Evolutionary conservation across 2,113 vertebrate genomes (phyloP).

Genomic region (Phaetusa simplex): DNA sequence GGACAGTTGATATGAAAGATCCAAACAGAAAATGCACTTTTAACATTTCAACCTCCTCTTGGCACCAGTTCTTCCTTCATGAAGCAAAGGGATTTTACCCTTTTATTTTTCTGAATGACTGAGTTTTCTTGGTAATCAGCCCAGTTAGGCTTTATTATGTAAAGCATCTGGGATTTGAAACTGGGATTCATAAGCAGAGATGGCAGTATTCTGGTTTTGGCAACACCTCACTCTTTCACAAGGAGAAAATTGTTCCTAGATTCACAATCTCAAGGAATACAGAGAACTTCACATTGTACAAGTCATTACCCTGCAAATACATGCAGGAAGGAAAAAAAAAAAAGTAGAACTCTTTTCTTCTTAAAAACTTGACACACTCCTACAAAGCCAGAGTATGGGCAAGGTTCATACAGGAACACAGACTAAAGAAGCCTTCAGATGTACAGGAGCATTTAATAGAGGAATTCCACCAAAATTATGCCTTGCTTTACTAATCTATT

Average conservation of each 20-base stretch:
- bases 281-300: not conserved
- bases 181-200: slow-evolving; percentile 68
- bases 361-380: not conserved
- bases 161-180: slow-evolving; percentile 68
- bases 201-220: slow-evolving; percentile 59
- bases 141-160: slow-evolving; percentile 69
- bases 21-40: slow-evolving; percentile 58
- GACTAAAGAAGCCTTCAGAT: not conserved
- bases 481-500: not conserved
- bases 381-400: not conserved
- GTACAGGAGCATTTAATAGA: not conserved
- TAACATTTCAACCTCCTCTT: slow-evolving; percentile 50
- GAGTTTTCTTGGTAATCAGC: slow-evolving; percentile 62
- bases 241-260: slow-evolving; percentile 52
- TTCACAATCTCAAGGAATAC: slow-evolving; percentile 37
- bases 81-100: slow-evolving; percentile 41
- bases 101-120: slow-evolving; percentile 67
- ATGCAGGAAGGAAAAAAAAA: not conserved
- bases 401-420: not conserved
- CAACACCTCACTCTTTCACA: slow-evolving; percentile 49
- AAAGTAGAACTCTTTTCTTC: not conserved
- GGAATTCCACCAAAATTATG: not conserved
- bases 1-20: slow-evolving; percentile 37
- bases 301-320: not conserved
- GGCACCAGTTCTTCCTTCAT: slow-evolving; percentile 5